Evolutionary conservation across 2,888 invertebrate species (phyloP).

Genomic region (Entomobrya multifasciata): DNA sequence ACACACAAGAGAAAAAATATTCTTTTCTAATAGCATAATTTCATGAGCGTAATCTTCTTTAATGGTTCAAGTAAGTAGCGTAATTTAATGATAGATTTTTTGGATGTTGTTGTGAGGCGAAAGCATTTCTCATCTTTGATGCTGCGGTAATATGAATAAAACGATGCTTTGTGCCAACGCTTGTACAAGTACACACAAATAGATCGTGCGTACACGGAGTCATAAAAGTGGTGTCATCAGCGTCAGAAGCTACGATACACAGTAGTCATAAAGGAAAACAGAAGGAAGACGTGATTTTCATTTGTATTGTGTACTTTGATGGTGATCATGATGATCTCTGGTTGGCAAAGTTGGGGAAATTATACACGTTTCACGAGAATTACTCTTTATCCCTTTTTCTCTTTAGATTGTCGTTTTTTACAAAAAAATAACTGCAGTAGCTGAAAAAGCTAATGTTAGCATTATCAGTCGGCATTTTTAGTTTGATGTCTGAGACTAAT

Average conservation of each 20-base stretch:
- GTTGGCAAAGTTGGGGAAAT: slow-evolving; percentile 48
- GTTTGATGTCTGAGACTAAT: too few relatives aligned
- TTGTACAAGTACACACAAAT: slow-evolving; percentile 7
- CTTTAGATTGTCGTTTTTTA: too few relatives aligned
- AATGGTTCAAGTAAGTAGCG: slow-evolving; percentile 72
- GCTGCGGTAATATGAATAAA: neutral
- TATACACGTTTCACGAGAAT: slow-evolving; percentile 57
- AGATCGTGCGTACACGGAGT: neutral
- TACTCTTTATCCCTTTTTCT: too few relatives aligned
- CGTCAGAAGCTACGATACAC: slow-evolving; percentile 32
- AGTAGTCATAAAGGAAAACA: slow-evolving; percentile 61
- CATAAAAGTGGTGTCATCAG: too few relatives aligned
- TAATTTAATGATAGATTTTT: slow-evolving; percentile 73
- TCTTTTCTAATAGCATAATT: slow-evolving; percentile 72
- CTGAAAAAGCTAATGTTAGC: too few relatives aligned
- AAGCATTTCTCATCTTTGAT: slow-evolving; percentile 29
- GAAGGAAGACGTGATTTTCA: slow-evolving; percentile 66
- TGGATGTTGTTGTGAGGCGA: slow-evolving; percentile 49
- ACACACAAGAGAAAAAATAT: slow-evolving; percentile 53
- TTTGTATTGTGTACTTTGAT: slow-evolving; percentile 62
- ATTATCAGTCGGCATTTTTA: too few relatives aligned
- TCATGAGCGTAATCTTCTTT: slow-evolving; percentile 72
- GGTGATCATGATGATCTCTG: slow-evolving; percentile 35
- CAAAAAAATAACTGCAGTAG: slow-evolving; percentile 44
- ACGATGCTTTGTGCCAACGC: slow-evolving; percentile 5